These are phyloP conservation scores for Blastobasis lacticolella DNA, from an alignment of 2,888 invertebrate species.

Conservation along the genomic window DNA sequence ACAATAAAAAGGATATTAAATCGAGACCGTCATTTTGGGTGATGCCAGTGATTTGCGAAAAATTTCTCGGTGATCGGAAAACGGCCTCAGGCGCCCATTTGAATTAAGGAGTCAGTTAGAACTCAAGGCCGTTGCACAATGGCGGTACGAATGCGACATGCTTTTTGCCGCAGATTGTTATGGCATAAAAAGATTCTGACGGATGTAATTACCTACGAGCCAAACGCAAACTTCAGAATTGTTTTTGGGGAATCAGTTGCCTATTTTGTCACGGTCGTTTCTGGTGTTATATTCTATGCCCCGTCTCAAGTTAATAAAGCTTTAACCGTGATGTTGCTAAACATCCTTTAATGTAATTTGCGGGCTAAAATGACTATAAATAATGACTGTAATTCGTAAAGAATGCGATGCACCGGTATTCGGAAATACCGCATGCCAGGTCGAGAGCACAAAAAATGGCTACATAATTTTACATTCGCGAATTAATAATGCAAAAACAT, in stretches of 20 bases:
- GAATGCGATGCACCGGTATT: slow-evolving; percentile 4
- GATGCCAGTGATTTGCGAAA: slow-evolving; percentile 46
- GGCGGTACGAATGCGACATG: slow-evolving; percentile 38
- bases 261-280: slow-evolving; percentile 21
- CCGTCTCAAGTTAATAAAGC: no score
- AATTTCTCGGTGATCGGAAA: slow-evolving; percentile 31
- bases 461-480: slow-evolving; percentile 1
- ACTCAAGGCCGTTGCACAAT: slow-evolving; percentile 32
- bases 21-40: slow-evolving; percentile 39
- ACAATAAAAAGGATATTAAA: slow-evolving; percentile 49
- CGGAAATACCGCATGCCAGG: slow-evolving; percentile 6
- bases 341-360: no score
- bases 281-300: no score
- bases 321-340: no score
- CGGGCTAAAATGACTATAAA: not conserved
- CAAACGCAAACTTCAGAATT: slow-evolving; percentile 23
- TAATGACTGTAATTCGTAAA: not conserved
- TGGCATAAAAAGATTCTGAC: slow-evolving; percentile 32
- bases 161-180: slow-evolving; percentile 18
- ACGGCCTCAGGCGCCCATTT: slow-evolving; percentile 20
- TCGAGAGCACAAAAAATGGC: slow-evolving; percentile 1
- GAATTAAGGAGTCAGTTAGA: slow-evolving; percentile 7
- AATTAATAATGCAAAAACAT: slow-evolving; percentile 1
- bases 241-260: slow-evolving; percentile 17
- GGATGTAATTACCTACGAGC: slow-evolving; percentile 44